Percentiles rank a stretch among this genome's conserved stretches.
Evolutionary conservation across 2,888 invertebrate genomes (phyloP).

Genomic region (Agriopis marginaria): DNA sequence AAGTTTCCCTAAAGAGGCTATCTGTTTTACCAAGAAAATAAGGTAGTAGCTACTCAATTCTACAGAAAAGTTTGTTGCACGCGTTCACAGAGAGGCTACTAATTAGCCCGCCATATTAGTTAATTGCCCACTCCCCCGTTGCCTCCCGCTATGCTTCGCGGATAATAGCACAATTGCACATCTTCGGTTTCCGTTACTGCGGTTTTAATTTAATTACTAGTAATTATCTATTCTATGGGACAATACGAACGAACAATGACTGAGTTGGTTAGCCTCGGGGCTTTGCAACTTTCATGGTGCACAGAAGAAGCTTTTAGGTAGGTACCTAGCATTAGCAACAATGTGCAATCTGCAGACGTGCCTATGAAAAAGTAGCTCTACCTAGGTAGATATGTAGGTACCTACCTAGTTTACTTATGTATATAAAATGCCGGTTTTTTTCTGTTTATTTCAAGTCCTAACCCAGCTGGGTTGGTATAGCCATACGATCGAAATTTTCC

Average conservation of each 20-base stretch:
- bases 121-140: conserved; percentile 57
- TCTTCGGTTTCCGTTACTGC: conserved; percentile 48
- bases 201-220: conserved; percentile 44
- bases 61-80: conserved; percentile 22
- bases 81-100: conserved; percentile 55
- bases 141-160: conserved; percentile 53
- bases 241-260: conserved; percentile 21
- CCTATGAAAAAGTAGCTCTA: background rate
- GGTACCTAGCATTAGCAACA: background rate
- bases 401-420: too few species aligned
- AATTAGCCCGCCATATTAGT: conserved; percentile 75
- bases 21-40: background rate
- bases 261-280: conserved; percentile 11
- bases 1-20: background rate
- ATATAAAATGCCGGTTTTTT: too few species aligned
- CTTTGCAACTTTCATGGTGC: background rate
- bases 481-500: too few species aligned
- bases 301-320: background rate
- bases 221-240: conserved; percentile 15
- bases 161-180: conserved; percentile 42
- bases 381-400: background rate
- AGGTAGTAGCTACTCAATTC: background rate
- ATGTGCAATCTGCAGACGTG: background rate
- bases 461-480: too few species aligned
- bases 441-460: too few species aligned